Evolutionary conservation across 2,113 vertebrate species (phyloP), one percentile per base, ranked within the genome.

Genomic region (Dolichallabes microphthalmus): DNA sequence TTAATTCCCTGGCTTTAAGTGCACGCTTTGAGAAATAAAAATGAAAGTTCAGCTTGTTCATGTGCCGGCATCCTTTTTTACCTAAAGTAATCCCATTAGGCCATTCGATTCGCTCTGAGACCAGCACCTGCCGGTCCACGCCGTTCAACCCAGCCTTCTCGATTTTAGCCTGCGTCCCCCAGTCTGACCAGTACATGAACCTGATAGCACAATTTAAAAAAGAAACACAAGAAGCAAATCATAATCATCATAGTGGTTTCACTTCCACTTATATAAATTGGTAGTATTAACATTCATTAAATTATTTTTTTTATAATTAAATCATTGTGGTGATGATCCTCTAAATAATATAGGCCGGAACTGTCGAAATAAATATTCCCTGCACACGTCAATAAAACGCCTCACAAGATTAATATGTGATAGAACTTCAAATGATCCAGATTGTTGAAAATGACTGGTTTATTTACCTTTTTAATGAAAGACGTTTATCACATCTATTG

Each of bases 161-260:
- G 0, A 99, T 99, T 94, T 97, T 99, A 32, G 98, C 97, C 82
- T 95, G 93, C 89, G 93, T 93, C 35, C 98, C 98, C 98, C 98
- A 99, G 93, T 99, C 98, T 74, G 98, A 99, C 98, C 98, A 99
- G 89, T 98, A 99, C 96, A 99, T 97, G 90, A 98, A 99, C 91
- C 98, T 99, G 87, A 25, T 13, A 20, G 57, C 82, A 74, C 30
- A 19, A 63, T 14, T 5, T 78, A 8, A 27, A 20, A 53, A 25
- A 60, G 55, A 13, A 32, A 19, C 7, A 76, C 50, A 68, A 7
- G 5, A n/a, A 52, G 53, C n/a, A 20, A 57, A 39, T 60, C n/a
- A 60, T 25, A 19, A 60, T 80, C 58, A 73, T 35, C 15, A 27
- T 32, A n/a, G 8, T 76, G 74, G 15, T 76, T 76, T 76, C 4